Evolutionary conservation across 2,888 invertebrate genomes (phyloP), one percentile per base, ranked within the genome.

Genomic region (Epirrhoe tristata): DNA sequence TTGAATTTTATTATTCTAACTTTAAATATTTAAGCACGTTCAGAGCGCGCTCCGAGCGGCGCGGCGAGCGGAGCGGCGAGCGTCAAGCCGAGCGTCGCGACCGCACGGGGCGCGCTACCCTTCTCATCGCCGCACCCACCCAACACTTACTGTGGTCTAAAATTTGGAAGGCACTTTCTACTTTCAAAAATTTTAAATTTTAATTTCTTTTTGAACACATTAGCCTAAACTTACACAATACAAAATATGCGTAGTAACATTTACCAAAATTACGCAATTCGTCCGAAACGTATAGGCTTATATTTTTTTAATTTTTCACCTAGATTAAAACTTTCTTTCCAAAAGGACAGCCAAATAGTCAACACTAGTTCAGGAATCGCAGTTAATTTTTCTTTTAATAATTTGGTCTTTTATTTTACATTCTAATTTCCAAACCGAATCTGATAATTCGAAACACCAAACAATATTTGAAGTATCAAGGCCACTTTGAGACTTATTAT

Each of bases 81-180:
- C 24, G 24, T 24, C 24, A 3, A 24, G 24, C 24, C 24, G 24
- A 24, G 24, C 24, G 24, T 24, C 24, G 24, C 24, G 24, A 2
- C 50, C 48, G 52, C 14, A 34, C 50, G 56, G 59, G 8, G 66
- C 32, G 36, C 59, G 43, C 62, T 34, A 87, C 85, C 85, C 60
- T 60, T 57, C 58, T 82, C 86, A 81, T 89, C 94, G 95, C 94
- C 95, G 91, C 90, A 89, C 86, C 85, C 82, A 86, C 90, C 95
- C 95, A 92, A 94, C 94, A 94, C 94, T 94, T 90, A 91, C 88
- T 91, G 90, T 93, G 93, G 93, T 93, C 93, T 93, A 93, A 92
- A 92, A 92, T 94, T 94, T 96, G 96, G 96, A 96, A 96, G 96
- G 96, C 96, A 96, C 96, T 96, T 96, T 95, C 96, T 96, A 96